phyloP scores from a whole-genome alignment of 2,888 invertebrate genomes.

The Acleris cristana region DNA sequence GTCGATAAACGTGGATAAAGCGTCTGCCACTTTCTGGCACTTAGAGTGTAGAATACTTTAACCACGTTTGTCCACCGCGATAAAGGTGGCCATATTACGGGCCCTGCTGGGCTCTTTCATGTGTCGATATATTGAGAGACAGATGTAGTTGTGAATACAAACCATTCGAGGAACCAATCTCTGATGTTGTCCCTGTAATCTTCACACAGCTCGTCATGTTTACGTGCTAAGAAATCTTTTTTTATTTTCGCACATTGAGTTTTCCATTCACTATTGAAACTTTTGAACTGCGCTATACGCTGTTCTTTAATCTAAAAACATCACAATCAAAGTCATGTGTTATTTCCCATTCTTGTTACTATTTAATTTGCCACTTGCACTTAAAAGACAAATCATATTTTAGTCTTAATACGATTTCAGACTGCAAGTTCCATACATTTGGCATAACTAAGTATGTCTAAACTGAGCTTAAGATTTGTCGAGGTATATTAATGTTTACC shows the following conservation, averaged over 20 bases:
- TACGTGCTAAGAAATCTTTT: conserved; percentile 48
- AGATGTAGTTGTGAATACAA: conserved; percentile 24
- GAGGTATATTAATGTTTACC: conserved; percentile 43
- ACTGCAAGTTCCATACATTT: too few relatives aligned
- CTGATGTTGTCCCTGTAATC: conserved; percentile 61
- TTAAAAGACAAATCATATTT: too few relatives aligned
- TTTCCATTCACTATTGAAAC: conserved; percentile 52
- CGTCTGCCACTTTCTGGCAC: too few relatives aligned
- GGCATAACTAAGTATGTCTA: too few relatives aligned
- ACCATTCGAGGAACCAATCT: conserved; percentile 70
- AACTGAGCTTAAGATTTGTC: too few relatives aligned
- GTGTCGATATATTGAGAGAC: too few relatives aligned
- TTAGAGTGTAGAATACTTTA: too few relatives aligned
- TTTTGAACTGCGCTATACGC: conserved; percentile 39
- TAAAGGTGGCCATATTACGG: too few relatives aligned
- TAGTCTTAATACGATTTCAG: too few relatives aligned
- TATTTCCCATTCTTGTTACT: neutral
- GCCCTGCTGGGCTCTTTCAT: too few relatives aligned
- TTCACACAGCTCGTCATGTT: conserved; percentile 52
- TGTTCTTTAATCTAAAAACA: conserved; percentile 39
- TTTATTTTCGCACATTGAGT: conserved; percentile 47
- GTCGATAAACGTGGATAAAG: too few relatives aligned
- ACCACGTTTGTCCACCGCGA: too few relatives aligned
- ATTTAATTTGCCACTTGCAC: neutral
- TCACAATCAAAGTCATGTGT: neutral